Conservation (phyloP, 2,888 invertebrate species). For the Coenonympha glycerion region DNA sequence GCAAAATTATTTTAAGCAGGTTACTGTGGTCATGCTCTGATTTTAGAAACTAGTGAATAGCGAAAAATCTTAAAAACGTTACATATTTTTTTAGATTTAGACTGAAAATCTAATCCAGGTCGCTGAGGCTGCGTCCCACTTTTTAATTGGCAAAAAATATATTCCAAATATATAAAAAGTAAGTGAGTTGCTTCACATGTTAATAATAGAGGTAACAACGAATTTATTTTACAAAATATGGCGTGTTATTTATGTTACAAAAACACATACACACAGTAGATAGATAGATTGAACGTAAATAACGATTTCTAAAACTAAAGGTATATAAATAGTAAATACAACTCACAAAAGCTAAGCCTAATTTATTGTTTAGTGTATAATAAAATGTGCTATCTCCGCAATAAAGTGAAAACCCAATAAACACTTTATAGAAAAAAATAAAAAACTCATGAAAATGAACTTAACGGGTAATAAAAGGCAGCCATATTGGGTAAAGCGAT, state of each 20-base stretch:
- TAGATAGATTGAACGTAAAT: neutral
- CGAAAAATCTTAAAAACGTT: neutral
- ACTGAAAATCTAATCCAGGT: conserved; percentile 8
- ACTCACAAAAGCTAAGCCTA: neutral
- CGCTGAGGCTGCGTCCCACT: neutral
- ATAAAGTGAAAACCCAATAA: conserved; percentile 54
- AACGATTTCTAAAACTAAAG: neutral
- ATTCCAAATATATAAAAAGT: neutral
- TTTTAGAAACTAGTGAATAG: conserved; percentile 11
- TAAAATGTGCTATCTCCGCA: conserved; percentile 42
- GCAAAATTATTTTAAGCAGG: conserved; percentile 8
- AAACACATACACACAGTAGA: neutral
- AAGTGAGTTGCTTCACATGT: neutral
- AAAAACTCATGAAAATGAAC: conserved; percentile 43
- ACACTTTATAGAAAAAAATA: conserved; percentile 61
- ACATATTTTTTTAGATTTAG: conserved; percentile 8
- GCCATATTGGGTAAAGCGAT: conserved; percentile 27
- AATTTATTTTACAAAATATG: no score
- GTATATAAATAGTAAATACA: neutral
- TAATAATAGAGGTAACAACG: no score
- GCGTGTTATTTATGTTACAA: no score
- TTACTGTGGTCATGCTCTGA: conserved; percentile 6
- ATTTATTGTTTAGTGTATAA: conserved; percentile 25
- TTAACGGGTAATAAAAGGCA: conserved; percentile 38
- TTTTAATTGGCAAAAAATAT: conserved; percentile 11